Evolutionary conservation across 2,888 invertebrate genomes (phyloP).

Genomic region (Sceliomorpha sp.): DNA sequence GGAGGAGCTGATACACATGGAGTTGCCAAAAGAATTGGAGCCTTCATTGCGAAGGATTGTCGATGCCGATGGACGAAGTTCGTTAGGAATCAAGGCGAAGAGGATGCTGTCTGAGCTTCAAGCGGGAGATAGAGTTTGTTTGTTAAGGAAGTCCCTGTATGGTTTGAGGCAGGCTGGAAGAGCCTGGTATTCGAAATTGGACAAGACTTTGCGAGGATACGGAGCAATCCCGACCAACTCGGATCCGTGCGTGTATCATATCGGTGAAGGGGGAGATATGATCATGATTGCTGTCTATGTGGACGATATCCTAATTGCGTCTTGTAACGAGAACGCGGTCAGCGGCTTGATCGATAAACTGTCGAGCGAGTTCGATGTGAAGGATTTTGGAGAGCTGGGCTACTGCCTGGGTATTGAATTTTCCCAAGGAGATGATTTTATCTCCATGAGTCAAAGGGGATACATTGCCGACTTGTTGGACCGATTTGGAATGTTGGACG

Average conservation of each 20-base stretch:
- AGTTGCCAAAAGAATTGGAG: background rate
- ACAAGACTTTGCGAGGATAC: slow-evolving; percentile 11
- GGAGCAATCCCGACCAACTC: slow-evolving; percentile 14
- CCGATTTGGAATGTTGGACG: slow-evolving; percentile 62
- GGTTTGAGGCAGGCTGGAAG: slow-evolving; percentile 36
- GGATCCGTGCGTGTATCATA: slow-evolving; percentile 54
- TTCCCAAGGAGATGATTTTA: background rate
- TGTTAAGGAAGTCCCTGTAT: slow-evolving; percentile 32
- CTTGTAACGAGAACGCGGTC: slow-evolving; percentile 33
- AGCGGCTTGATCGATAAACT: slow-evolving; percentile 23
- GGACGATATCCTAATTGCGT: slow-evolving; percentile 60
- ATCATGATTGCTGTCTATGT: slow-evolving; percentile 59
- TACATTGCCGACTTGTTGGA: slow-evolving; percentile 58
- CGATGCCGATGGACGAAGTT: no score
- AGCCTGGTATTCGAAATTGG: slow-evolving; percentile 24
- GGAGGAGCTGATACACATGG: slow-evolving; percentile 1
- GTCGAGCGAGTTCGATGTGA: slow-evolving; percentile 41
- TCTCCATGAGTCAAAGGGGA: slow-evolving; percentile 43
- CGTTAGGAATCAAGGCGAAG: background rate
- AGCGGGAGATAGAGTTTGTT: slow-evolving; percentile 25
- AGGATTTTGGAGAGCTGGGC: slow-evolving; percentile 49
- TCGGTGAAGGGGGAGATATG: slow-evolving; percentile 31
- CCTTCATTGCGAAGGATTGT: no score
- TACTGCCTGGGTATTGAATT: slow-evolving; percentile 61
- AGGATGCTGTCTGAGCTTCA: slow-evolving; percentile 1